These are phyloP conservation scores for Antechinus flavipes DNA, from an alignment of 2,113 vertebrate genomes.

Conservation along the genomic window DNA sequence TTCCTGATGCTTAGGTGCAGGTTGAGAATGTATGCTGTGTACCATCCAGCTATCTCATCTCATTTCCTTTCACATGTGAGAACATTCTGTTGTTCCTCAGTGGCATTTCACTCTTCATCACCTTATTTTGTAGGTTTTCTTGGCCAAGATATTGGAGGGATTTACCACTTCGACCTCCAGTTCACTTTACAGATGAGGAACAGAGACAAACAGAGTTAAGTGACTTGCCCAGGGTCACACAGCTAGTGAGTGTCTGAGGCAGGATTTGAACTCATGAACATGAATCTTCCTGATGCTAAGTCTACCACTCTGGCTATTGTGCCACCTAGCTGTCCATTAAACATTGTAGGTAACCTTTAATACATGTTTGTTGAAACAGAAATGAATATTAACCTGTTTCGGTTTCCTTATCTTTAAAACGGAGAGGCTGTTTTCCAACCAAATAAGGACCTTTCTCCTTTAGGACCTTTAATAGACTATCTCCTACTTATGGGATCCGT, in stretches of 20 bases:
- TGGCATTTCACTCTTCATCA: not conserved
- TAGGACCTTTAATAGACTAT: not conserved
- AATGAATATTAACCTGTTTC: not conserved
- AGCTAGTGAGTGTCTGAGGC: not conserved
- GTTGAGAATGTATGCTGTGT: not conserved
- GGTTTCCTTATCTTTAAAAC: constrained; percentile 2
- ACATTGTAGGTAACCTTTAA: not conserved
- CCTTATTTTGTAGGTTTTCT: not conserved
- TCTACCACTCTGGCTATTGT: not conserved
- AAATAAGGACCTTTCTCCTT: not conserved
- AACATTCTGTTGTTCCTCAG: not conserved
- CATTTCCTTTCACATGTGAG: not conserved
- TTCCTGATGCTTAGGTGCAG: not conserved
- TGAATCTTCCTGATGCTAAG: not conserved
- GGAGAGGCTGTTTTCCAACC: not conserved
- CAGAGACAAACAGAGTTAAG: not conserved
- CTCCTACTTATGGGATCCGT: not conserved
- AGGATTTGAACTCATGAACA: not conserved
- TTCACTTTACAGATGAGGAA: not conserved
- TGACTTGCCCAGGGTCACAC: not conserved
- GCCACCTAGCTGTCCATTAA: not conserved
- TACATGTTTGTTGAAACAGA: not conserved
- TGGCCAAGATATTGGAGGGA: not conserved
- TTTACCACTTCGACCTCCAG: not conserved
- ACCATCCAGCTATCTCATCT: not conserved